Conservation (phyloP, 2,888 invertebrate species). For the Standfussiana lucernea region DNA sequence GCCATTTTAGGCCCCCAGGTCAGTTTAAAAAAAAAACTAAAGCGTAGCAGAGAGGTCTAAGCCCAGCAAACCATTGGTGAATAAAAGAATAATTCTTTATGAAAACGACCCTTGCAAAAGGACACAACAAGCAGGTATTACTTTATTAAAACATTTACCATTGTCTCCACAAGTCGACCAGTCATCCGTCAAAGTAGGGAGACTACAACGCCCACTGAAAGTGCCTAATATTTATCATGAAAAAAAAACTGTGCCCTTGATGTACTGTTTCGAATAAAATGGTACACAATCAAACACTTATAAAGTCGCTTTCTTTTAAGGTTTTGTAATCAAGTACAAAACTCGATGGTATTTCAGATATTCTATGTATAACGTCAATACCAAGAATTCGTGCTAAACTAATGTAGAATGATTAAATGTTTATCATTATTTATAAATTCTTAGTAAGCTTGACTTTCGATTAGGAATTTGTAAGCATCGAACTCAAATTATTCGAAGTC, state of each 20-base stretch:
- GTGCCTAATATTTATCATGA: background rate
- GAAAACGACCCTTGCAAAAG: background rate
- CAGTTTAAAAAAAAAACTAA: background rate
- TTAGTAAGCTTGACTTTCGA: background rate
- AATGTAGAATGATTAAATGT: background rate
- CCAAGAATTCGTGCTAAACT: background rate
- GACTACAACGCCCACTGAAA: background rate
- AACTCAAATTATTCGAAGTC: background rate
- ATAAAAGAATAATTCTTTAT: background rate
- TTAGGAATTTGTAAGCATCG: background rate
- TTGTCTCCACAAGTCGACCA: background rate
- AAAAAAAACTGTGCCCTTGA: background rate
- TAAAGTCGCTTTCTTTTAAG: background rate
- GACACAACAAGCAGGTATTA: background rate
- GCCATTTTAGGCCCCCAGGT: no score
- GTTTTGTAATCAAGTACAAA: constrained; percentile 3
- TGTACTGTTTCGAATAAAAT: background rate
- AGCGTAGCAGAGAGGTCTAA: no score
- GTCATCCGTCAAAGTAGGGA: constrained; percentile 1
- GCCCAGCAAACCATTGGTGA: background rate
- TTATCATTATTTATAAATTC: background rate
- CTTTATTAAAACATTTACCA: background rate
- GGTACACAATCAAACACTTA: background rate
- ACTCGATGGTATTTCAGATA: background rate
- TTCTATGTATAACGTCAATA: background rate